Evolutionary conservation across 2,113 vertebrate species (phyloP).

Genomic region (Crotophaga sulcirostris): DNA sequence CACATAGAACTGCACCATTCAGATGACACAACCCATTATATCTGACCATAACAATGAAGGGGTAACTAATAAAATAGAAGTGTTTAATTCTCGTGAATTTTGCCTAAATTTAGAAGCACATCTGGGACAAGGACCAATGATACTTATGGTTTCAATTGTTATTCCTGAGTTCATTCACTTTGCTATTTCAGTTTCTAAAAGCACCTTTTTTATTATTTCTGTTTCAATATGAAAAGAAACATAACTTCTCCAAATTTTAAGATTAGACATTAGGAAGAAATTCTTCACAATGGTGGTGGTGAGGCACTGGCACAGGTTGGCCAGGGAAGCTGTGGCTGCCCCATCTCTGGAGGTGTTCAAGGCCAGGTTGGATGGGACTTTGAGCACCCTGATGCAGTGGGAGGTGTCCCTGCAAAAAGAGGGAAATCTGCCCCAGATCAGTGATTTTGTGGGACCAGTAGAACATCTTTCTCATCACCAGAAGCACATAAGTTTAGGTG

Average conservation of each 20-base stretch:
- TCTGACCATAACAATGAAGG: not conserved
- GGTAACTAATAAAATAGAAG: rapidly evolving
- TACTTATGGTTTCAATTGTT: not conserved
- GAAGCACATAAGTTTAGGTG: not conserved
- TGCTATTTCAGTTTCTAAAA: not conserved
- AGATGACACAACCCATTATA: not conserved
- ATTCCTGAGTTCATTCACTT: not conserved
- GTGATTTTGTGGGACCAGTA: not conserved
- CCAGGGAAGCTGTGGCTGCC: too few relatives aligned
- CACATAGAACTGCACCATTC: not conserved
- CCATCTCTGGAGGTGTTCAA: too few relatives aligned
- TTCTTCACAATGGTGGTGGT: too few relatives aligned
- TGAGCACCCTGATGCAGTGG: too few relatives aligned
- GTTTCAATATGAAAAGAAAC: not conserved
- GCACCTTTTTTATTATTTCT: not conserved
- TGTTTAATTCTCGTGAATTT: not conserved
- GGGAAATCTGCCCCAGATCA: not conserved
- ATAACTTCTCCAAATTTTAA: not conserved
- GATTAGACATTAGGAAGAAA: too few relatives aligned
- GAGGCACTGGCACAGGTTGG: too few relatives aligned
- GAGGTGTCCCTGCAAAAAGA: not conserved
- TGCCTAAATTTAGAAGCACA: not conserved
- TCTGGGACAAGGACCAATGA: not conserved
- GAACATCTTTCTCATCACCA: not conserved
- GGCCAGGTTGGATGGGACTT: too few relatives aligned